Evolutionary conservation across 37 sponge, comb jelly and placozoan genomes (phyloP), one percentile per base, ranked within the genome.

Genomic region (Spongilla lacustris): DNA sequence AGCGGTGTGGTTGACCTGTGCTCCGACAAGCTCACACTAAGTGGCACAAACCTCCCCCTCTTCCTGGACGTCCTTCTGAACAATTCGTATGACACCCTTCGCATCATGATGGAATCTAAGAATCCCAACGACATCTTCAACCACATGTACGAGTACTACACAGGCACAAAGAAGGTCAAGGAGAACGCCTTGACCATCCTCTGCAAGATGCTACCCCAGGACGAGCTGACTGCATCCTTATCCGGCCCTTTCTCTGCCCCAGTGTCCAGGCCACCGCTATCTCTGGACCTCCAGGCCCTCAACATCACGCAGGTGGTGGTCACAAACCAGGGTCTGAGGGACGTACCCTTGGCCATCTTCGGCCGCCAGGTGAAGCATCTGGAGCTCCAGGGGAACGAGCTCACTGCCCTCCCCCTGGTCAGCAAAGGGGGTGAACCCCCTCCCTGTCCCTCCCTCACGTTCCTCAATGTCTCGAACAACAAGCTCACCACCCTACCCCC

Each of bases 391-490:
- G 71, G 76, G 50, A 92, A 92, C 72, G 75, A 82, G 4, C 83
- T 92, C 0, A 33, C 21, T 13, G 30, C 26, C 5, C 81, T 82
- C 0, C 93, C 93, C 26, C 35, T 79, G 24, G 66, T 32, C 26
- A 67, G 32, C 26, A 50, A 17, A 17, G 58, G 11, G 58, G 58
- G 58, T 58, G 14, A 17, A 14, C 58, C 58, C 58, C 58, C 21
- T 17, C 71, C 66, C 10, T 89, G 90, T 29, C 69, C 32, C 14
- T 26, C 48, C 2, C 74, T 92, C 34, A 4, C 58, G 17, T 49
- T 75, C 19, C 71, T 92, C 22, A 85, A 84, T 38, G 28, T 89
- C 41, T 73, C 89, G 4, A 30, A 69, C 30, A 92, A 92, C 77
- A 41, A 23, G 49, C 85, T 92, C 76, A 66, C 75, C 2, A 50